Percentiles rank a stretch among this genome's conserved stretches.
phyloP scores from a whole-genome alignment of 1,140 invertebrate genomes.

The Drosophila pectinifera region DNA sequence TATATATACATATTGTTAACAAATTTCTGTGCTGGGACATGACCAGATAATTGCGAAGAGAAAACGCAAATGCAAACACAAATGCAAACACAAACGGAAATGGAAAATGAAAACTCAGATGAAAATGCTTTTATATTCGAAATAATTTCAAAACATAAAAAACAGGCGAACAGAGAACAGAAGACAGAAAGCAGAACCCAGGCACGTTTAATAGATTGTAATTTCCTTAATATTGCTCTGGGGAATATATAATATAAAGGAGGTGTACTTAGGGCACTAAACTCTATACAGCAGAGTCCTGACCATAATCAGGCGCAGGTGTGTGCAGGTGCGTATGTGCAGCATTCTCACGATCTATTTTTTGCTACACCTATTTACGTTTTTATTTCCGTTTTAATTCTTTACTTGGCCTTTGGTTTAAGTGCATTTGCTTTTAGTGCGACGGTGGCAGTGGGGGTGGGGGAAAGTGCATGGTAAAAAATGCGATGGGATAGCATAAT shows the following conservation, averaged over 20 bases:
- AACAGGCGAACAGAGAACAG: slow-evolving; percentile 37
- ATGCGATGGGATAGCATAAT: slow-evolving; percentile 11
- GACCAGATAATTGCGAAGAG: slow-evolving; percentile 72
- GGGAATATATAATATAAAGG: slow-evolving; percentile 43
- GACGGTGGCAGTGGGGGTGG: too few relatives aligned
- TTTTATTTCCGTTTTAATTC: slow-evolving; percentile 34
- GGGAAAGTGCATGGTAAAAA: slow-evolving; percentile 34
- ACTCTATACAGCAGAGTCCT: slow-evolving; percentile 32
- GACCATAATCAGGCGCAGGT: slow-evolving; percentile 22
- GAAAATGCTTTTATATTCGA: slow-evolving; percentile 45
- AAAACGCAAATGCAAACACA: slow-evolving; percentile 19
- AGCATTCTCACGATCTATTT: slow-evolving; percentile 18
- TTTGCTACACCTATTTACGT: slow-evolving; percentile 15
- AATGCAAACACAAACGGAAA: slow-evolving; percentile 18
- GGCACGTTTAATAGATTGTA: slow-evolving; percentile 69
- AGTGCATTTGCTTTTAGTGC: slow-evolving; percentile 80
- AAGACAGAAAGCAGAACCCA: slow-evolving; percentile 47
- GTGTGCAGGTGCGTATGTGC: slow-evolving; percentile 67
- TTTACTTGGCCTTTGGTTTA: slow-evolving; percentile 38
- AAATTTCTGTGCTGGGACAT: slow-evolving; percentile 78
- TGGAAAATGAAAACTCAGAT: slow-evolving; percentile 24
- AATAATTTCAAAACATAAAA: slow-evolving; percentile 45
- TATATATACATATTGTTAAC: slow-evolving; percentile 53
- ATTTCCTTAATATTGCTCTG: slow-evolving; percentile 63
- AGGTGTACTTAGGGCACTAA: slow-evolving; percentile 57